Conservation (phyloP, 2,113 vertebrate genomes). For the Orycteropus afer region DNA sequence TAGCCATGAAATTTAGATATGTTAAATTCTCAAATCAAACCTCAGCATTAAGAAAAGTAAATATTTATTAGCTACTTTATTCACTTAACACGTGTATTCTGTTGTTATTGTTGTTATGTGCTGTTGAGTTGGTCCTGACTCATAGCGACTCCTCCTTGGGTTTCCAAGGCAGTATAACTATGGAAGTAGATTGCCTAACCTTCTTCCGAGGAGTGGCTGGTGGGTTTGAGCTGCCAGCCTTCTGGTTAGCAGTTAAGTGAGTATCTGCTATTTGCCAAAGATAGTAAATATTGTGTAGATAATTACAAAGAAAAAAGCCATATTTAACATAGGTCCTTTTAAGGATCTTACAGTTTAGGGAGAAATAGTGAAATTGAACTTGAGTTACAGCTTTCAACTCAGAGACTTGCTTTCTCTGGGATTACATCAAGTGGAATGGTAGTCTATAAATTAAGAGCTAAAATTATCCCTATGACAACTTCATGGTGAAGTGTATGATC, state of each 20-base stretch:
- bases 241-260: too few species aligned
- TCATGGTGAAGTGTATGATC: background rate
- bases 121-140: too few species aligned
- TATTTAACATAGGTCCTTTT: background rate
- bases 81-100: background rate
- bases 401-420: background rate
- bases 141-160: too few species aligned
- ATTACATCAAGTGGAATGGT: constrained; percentile 27
- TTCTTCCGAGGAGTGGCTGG: too few species aligned
- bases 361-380: background rate
- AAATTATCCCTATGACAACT: background rate
- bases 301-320: background rate
- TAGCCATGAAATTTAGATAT: constrained; percentile 48
- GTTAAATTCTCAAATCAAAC: constrained; percentile 1
- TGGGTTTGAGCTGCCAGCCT: too few species aligned
- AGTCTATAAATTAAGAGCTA: background rate
- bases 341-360: constrained; percentile 18
- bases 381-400: background rate
- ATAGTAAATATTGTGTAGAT: background rate
- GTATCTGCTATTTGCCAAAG: background rate
- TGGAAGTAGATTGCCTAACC: too few species aligned
- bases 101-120: too few species aligned
- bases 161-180: too few species aligned
- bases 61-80: constrained; percentile 16
- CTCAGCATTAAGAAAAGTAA: background rate